Evolutionary conservation across 2,113 vertebrate genomes (phyloP).

Genomic region (Quiscalus mexicanus): DNA sequence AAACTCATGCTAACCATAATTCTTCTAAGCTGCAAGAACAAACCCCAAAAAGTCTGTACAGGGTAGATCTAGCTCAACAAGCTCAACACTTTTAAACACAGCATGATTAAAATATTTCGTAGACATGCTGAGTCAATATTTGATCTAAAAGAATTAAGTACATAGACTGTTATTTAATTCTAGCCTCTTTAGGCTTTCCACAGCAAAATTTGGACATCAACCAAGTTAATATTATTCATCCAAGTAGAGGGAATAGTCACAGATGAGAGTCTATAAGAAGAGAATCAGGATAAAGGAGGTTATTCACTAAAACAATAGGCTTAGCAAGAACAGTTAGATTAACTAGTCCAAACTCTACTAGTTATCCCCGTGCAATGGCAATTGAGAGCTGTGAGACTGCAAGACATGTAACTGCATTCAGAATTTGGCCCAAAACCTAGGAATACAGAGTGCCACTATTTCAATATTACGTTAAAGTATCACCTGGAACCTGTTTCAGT

Average conservation of each 20-base stretch:
- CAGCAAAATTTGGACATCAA: constrained; percentile 35
- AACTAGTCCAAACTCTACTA: constrained; percentile 46
- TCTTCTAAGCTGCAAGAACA: not conserved
- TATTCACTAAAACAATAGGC: not conserved
- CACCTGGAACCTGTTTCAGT: not conserved
- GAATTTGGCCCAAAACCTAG: not conserved
- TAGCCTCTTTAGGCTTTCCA: constrained; percentile 14
- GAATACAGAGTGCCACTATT: constrained; percentile 66
- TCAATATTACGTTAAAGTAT: not conserved
- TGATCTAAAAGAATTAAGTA: not conserved
- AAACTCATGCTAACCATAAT: not conserved
- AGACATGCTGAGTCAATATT: not conserved
- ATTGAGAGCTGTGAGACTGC: not conserved
- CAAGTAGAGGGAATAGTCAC: constrained; percentile 31
- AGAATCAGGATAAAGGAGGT: constrained; percentile 41
- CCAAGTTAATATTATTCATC: constrained; percentile 50
- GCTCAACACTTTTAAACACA: not conserved
- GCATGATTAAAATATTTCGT: not conserved
- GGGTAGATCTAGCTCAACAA: not conserved
- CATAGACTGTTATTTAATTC: not conserved
- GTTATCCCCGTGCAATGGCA: constrained; percentile 61
- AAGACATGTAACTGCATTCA: not conserved
- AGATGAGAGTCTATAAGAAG: constrained; percentile 35
- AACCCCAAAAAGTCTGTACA: not conserved
- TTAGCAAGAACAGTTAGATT: not conserved